phyloP scores from a whole-genome alignment of 2,797 vertebrate genomes.

The Mico argentatus region DNA sequence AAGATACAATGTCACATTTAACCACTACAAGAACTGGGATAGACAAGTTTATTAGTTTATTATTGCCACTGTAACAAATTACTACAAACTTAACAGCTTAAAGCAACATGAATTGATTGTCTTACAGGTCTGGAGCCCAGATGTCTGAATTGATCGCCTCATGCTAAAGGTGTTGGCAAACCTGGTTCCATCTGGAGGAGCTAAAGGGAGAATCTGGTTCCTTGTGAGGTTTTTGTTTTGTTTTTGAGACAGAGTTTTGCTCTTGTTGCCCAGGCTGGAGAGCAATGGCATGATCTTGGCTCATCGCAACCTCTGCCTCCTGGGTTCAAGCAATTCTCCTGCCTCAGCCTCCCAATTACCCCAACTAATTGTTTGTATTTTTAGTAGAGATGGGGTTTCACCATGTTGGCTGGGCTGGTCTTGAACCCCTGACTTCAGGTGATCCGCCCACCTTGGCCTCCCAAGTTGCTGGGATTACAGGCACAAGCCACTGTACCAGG shows the following conservation, averaged over 20 bases:
- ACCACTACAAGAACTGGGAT: background rate
- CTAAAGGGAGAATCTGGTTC: background rate
- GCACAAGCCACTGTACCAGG: background rate
- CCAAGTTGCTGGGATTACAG: background rate
- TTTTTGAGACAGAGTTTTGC: background rate
- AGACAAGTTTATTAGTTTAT: background rate
- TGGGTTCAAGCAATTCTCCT: background rate
- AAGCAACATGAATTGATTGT: background rate
- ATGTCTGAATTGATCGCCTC: background rate
- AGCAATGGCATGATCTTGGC: background rate
- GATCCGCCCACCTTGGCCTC: background rate
- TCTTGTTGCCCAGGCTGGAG: background rate
- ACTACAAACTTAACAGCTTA: background rate
- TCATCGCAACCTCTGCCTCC: background rate
- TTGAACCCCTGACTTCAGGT: background rate
- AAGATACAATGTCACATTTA: background rate
- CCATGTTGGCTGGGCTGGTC: background rate
- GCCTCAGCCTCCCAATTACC: background rate
- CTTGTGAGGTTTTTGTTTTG: background rate
- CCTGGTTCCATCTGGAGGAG: background rate
- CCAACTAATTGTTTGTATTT: background rate
- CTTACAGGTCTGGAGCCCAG: background rate
- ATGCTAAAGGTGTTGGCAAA: background rate
- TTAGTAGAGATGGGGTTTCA: background rate
- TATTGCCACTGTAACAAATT: background rate